A percentile compares a stretch with the other conserved stretches of the same genome.
phyloP scores from a whole-genome alignment of 35 echinoderm and acorn worm species.

The Diadema setosum region DNA sequence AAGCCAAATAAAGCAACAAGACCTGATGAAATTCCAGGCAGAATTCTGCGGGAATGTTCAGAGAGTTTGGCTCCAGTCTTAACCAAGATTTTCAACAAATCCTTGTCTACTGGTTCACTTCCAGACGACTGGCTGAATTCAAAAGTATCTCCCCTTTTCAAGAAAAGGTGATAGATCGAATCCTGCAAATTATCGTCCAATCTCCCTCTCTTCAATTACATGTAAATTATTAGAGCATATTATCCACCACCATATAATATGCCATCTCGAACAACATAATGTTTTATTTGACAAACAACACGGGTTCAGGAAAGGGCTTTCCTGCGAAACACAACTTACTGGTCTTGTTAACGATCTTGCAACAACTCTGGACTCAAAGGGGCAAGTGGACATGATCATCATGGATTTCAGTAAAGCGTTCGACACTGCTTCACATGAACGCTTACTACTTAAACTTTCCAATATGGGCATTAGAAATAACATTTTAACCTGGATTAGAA shows the following conservation, averaged over 20 bases:
- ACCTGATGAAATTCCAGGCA: not conserved
- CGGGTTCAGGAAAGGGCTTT: constrained; percentile 28
- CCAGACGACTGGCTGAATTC: constrained; percentile 34
- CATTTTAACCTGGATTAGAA: constrained; percentile 13
- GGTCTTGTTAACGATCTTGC: not conserved
- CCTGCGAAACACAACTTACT: not conserved
- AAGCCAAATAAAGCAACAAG: constrained; percentile 11
- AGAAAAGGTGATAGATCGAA: constrained; percentile 47
- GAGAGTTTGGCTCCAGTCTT: no score
- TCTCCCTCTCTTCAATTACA: no score
- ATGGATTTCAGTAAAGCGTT: no score
- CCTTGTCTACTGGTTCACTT: constrained; percentile 15
- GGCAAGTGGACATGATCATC: not conserved
- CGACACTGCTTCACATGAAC: constrained; percentile 11
- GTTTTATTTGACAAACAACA: constrained; percentile 35
- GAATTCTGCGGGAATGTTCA: no score
- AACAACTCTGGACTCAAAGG: not conserved
- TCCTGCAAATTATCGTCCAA: constrained; percentile 54
- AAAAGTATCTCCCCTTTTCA: constrained; percentile 49
- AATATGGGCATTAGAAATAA: constrained; percentile 15
- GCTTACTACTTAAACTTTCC: constrained; percentile 13
- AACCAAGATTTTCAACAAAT: no score
- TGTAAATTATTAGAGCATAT: constrained; percentile 65
- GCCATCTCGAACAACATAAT: no score
- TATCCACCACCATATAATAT: no score